Evolutionary conservation across 2,113 vertebrate species (phyloP), one percentile per base, ranked within the genome.

Genomic region (Odobenus rosmarus): DNA sequence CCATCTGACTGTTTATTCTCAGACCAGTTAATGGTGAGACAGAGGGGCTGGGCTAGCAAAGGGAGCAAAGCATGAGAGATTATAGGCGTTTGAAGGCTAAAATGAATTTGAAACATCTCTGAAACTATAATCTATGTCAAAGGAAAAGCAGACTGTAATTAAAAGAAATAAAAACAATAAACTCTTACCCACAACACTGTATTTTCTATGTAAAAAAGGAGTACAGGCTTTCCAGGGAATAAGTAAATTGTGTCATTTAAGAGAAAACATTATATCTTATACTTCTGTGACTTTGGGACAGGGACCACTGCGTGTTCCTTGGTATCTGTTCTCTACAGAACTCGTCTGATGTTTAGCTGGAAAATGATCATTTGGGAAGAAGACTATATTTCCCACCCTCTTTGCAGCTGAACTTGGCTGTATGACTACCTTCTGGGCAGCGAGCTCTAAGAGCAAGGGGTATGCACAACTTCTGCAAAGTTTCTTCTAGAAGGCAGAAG

Each of bases 131-230:
- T 69, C 80, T 36, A 26, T 36, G 55, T 84, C 94, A 84, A 90
- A 67, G 26, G 79, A 69, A 95, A 93, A 95, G 36, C 74, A 93
- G 91, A 36, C 51, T 85, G 49, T 33, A 88, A 86, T 86, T 85
- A 77, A 97, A 74, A 81, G 64, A 61, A 77, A 86, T 53, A 21
- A n/a, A 61, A 79, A 84, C 55, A 69, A 5, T 1, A 53, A 71
- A 53, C n/a, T 39, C 0, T 55, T 76, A 23, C 57, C 76, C 55
- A 82, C 18, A 55, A 31, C 16, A 42, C 4, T 49, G 42, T 55
- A 13, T 74, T 88, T 96, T 82, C 64, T 49, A 1, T 21, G 31
- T 74, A 39, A 90, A 83, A 19, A 42, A 91, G 13, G 28, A 57
- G 57, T 15, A 16, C 0, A 0, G 57, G 26, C n/a, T 8, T 39